These are phyloP conservation scores for Drosophila hydei DNA, from an alignment of 1,140 invertebrate genomes.

Conservation along the genomic window DNA sequence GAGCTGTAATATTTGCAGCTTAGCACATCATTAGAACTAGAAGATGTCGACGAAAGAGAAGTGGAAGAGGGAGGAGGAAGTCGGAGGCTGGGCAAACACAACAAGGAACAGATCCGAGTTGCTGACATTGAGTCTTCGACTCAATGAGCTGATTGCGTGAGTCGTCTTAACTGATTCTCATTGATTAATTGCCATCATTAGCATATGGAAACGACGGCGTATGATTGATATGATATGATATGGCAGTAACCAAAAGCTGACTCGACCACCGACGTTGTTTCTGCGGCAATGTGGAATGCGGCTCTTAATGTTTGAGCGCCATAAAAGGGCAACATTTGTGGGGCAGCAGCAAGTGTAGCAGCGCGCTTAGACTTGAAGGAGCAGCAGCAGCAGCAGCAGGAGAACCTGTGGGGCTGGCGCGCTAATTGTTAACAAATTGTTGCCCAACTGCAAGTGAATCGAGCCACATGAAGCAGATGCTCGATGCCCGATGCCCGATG, in stretches of 20 bases:
- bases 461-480: conserved; percentile 4
- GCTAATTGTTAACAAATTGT: conserved; percentile 82
- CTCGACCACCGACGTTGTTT: conserved; percentile 57
- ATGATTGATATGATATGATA: conserved; percentile 69
- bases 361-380: conserved; percentile 50
- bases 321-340: conserved; percentile 48
- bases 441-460: conserved; percentile 41
- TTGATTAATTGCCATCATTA: conserved; percentile 82
- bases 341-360: conserved; percentile 47
- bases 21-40: conserved; percentile 58
- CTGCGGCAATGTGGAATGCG: conserved; percentile 48
- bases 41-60: not conserved
- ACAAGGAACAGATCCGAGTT: not conserved
- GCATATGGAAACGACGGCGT: conserved; percentile 72
- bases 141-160: conserved; percentile 74
- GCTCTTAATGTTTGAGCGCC: conserved; percentile 54
- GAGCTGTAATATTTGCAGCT: conserved; percentile 30
- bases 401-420: conserved; percentile 12
- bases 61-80: not conserved
- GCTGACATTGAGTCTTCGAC: not conserved
- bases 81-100: too few relatives aligned
- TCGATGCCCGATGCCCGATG: not conserved
- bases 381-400: conserved; percentile 8
- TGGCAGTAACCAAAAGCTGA: not conserved
- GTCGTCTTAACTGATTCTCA: conserved; percentile 71